These are phyloP conservation scores for Gopherus flavomarginatus DNA, from an alignment of 2,113 vertebrate species.

Conservation along the genomic window DNA sequence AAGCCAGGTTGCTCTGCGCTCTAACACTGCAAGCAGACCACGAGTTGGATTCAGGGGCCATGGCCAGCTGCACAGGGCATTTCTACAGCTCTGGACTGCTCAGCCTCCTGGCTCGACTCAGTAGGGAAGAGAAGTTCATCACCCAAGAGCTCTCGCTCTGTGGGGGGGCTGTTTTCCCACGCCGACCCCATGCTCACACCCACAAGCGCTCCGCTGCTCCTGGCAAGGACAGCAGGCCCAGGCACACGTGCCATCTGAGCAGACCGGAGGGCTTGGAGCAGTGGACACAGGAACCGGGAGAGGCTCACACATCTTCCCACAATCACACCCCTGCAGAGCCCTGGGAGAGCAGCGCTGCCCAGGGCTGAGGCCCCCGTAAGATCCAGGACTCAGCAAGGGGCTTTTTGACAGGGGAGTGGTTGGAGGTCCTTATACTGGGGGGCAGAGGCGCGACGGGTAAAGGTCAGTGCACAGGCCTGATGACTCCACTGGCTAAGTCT, in stretches of 20 bases:
- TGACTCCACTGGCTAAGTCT: not conserved
- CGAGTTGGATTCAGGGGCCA: not conserved
- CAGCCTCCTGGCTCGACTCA: not conserved
- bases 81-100: not conserved
- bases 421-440: fast-evolving
- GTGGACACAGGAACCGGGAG: not conserved
- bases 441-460: fast-evolving
- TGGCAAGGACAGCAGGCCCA: not conserved
- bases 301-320: not conserved
- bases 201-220: not conserved
- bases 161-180: too few relatives aligned
- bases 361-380: fast-evolving
- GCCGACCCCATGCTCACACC: not conserved
- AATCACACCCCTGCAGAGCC: too few relatives aligned
- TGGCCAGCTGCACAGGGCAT: fast-evolving
- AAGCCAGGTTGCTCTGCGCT: not conserved
- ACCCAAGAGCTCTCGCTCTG: not conserved
- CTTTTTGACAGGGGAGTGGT: fast-evolving
- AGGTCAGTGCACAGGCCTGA: not conserved
- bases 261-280: not conserved
- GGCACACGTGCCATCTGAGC: not conserved
- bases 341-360: too few relatives aligned
- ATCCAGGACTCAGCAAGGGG: not conserved
- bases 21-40: fast-evolving
- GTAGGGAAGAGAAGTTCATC: not conserved